Evolutionary conservation across 2,797 vertebrate species (phyloP), one percentile per base, ranked within the genome.

Genomic region (Balearica regulorum): DNA sequence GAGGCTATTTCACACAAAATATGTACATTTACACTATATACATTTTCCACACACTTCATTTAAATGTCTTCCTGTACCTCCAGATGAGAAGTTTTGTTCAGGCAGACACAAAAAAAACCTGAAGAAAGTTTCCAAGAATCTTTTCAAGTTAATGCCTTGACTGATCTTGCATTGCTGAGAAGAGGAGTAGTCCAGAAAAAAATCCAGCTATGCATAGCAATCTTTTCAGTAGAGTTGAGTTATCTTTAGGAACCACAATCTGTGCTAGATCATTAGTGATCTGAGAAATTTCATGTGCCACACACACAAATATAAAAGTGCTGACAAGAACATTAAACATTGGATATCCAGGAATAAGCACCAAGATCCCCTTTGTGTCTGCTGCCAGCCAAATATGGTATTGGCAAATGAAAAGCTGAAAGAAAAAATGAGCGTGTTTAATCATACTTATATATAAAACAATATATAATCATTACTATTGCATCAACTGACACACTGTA

Each of bases 301-400:
- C 99, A 20, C 99, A 99, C n/a, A 99, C 99, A 58, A 99, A 99
- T 97, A 99, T 99, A 96, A 99, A 99, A 89, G 99, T 99, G 98
- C 99, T 99, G 97, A 99, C 97, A 69, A 99, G 97, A 96, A 99
- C 98, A 96, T 99, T 99, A 72, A 99, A 98, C 58, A 98, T 98
- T 9, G 99, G 99, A 97, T 98, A 99, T 91, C 99, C 99, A 24
- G 99, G 99, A 94, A 99, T 98, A 33, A 99, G 98, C 33, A 99
- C 99, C 97, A 99, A 96, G 96, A 99, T 98, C 10, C 99, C 99
- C 94, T 99, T 99, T 48, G 99, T 99, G 98, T 99, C 99, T 4
- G 99, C 99, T 1, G 99, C 99, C 94, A 99, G 98, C 99, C 99
- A 99, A 92, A 99, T 99, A 96, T 99, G 99, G 96, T 99, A 99